Evolutionary conservation across 2,113 vertebrate genomes (phyloP).

Genomic region (Pachycephala philippinensis): DNA sequence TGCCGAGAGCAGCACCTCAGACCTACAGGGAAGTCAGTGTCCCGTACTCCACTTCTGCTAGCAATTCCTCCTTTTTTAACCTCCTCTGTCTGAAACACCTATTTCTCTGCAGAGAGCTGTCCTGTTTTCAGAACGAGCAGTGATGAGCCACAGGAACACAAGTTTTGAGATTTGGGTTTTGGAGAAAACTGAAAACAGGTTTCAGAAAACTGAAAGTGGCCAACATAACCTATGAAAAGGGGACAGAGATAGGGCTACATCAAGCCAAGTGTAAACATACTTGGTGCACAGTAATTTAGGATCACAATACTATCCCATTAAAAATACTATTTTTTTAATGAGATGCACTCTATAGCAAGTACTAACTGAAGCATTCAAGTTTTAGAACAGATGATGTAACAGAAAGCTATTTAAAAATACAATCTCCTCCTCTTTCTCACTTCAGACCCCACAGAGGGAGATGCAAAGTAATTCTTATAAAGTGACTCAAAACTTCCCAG

Average conservation of each 20-base stretch:
- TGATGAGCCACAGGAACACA: not conserved
- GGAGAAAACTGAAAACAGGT: not conserved
- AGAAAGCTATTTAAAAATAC: not conserved
- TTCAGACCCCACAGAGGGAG: not conserved
- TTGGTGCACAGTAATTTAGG: not conserved
- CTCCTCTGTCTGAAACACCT: not conserved
- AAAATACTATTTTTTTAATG: not conserved
- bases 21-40: accelerated
- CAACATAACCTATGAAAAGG: not conserved
- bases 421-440: not conserved
- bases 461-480: not conserved
- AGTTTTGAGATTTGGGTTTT: not conserved
- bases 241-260: not conserved
- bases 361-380: not conserved
- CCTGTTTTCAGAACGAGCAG: not conserved
- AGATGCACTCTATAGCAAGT: not conserved
- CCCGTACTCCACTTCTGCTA: not conserved
- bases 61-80: not conserved
- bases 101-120: not conserved
- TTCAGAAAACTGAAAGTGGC: not conserved
- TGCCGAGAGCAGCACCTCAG: not conserved
- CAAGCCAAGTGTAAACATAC: not conserved
- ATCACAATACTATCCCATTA: not conserved
- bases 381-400: not conserved
- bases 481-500: not conserved